phyloP scores from a whole-genome alignment of 2,113 vertebrate species.

The Sakesphorus luctuosus region DNA sequence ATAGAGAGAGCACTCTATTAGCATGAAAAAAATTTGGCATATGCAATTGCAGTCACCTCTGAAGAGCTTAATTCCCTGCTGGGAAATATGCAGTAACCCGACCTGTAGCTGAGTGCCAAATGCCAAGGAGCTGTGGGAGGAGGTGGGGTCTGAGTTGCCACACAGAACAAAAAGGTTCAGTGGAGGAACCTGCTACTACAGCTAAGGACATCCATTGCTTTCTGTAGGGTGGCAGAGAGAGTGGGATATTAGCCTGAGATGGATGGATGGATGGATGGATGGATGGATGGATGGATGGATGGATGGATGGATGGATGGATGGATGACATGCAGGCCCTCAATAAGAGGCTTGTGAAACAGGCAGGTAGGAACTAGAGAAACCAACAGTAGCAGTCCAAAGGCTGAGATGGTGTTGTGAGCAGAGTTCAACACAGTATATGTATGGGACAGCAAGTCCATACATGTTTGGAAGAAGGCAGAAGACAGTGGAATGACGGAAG shows the following conservation, averaged over 20 bases:
- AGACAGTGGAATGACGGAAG: neutral
- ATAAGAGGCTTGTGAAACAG: neutral
- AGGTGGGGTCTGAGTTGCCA: neutral
- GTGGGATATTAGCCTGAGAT: rapidly evolving
- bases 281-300: neutral
- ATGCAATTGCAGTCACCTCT: neutral
- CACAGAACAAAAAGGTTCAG: rapidly evolving
- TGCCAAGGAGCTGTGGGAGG: rapidly evolving
- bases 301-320: neutral
- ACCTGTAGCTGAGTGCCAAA: neutral
- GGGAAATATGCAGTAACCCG: neutral
- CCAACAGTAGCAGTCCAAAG: neutral
- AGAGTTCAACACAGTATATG: neutral
- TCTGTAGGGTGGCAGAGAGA: neutral
- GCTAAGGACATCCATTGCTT: neutral
- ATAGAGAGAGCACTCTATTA: neutral
- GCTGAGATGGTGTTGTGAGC: neutral
- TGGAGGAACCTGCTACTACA: neutral
- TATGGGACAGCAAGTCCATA: neutral
- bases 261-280: neutral
- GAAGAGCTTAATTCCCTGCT: neutral
- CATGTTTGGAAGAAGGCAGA: neutral
- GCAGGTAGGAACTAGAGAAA: neutral
- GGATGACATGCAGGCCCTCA: neutral
- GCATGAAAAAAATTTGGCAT: neutral